Base-by-base conservation (phyloP, 2,797 vertebrate genomes). In the Platyrinchus mystaceus region DNA sequence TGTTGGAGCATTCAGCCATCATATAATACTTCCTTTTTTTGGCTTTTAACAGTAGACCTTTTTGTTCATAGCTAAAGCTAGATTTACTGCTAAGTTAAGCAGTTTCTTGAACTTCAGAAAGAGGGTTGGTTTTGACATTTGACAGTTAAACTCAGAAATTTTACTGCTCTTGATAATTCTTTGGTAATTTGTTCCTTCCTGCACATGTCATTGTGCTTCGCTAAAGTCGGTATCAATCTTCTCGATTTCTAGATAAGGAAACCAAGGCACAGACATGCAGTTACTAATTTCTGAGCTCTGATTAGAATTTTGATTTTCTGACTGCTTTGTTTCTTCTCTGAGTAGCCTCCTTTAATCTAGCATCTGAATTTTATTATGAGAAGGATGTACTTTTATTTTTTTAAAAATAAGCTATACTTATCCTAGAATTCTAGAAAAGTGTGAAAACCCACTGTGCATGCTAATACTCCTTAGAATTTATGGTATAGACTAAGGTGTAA, bases 41-140 rank as follows among this genome's bases (percentile, higher is more conserved):
- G 21, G 8, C 19, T 88, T 91, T 94, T 87, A 81, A 49, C 9
- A 50, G 27, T 64, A 70, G 55, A 49, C 32, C 21, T 80, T 82
- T 90, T 58, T 84, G 32, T 84, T 93, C 82, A 41, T 28, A 64
- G 28, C 59, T 76, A 70, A 73, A 90, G 55, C 39, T 75, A 73
- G n/a, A 91, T 69, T 90, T 91, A 90, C 70, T 82, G 74, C 41
- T 37, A 95, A 69, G 68, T 88, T 82, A 81, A 93, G 59, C 27
- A 58, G 30, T 43, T 84, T 47, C 71, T 53, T 89, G 75, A 95
- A 89, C 63, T 89, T 92, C 30, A 53, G 59, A 50, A 84, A 88
- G 78, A 84, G 41, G 11, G 20, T 53, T 79, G 4, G 1, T 76
- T 86, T 91, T 88, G 69, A 87, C 19, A 49, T 60, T 78, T 84